These are phyloP conservation scores for Brienomyrus brachyistius DNA, from an alignment of 2,113 vertebrate genomes.

Conservation along the genomic window DNA sequence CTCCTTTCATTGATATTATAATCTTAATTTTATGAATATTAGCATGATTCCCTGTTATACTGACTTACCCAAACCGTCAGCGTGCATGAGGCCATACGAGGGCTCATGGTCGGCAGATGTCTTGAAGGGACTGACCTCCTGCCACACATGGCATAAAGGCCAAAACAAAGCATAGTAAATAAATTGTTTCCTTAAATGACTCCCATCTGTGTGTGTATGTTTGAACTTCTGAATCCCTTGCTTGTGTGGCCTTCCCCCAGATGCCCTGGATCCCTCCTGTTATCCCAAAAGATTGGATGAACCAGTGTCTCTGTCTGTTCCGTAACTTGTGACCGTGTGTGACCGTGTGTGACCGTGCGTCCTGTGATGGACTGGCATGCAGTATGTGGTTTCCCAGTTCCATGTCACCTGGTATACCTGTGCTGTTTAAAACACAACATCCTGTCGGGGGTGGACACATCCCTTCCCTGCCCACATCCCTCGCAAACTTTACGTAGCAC, in stretches of 20 bases:
- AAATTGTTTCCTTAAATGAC: not conserved
- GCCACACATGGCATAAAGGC: not conserved
- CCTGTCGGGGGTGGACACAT: too few species aligned
- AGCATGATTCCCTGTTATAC: not conserved
- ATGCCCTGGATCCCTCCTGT: not conserved
- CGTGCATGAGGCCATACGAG: not conserved
- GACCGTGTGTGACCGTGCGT: too few species aligned
- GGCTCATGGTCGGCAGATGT: not conserved
- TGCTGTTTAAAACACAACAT: too few species aligned
- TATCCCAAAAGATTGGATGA: not conserved
- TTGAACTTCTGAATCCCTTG: not conserved
- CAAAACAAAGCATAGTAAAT: not conserved
- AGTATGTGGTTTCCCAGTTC: not conserved
- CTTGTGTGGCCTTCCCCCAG: not conserved
- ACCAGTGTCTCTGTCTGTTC: not conserved
- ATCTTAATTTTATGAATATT: not conserved
- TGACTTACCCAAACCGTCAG: not conserved
- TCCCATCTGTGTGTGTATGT: not conserved
- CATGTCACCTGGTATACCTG: not conserved
- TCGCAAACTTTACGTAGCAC: too few species aligned
- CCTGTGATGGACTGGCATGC: not conserved
- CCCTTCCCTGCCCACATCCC: too few species aligned
- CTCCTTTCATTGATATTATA: not conserved
- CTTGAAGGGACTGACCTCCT: not conserved
- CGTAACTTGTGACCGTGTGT: not conserved